Evolutionary conservation across 2,797 vertebrate genomes (phyloP), one percentile per base, ranked within the genome.

Genomic region (Chiropotes sagulatus): DNA sequence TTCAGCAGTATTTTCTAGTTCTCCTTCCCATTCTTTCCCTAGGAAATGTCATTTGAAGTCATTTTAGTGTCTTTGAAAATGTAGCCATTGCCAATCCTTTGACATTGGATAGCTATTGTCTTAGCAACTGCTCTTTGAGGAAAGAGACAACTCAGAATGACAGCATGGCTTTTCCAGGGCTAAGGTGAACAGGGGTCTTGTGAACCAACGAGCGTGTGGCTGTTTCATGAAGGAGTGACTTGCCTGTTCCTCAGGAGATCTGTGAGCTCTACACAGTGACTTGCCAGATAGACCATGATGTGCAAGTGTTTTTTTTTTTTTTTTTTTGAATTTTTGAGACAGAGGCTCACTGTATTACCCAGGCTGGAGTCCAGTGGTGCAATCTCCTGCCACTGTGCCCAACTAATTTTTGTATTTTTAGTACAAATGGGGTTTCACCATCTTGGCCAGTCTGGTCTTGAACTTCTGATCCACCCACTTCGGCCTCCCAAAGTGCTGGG

Each of bases 11-110:
- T 67, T 67, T 67, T 67, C 24, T 67, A n/a, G 64, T 33, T 67
- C 33, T 67, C 33, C 13, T 28, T 96, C 17, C 26, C 41, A 9
- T 87, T 90, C 76, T 61, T 83, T 93, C n/a, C n/a, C 20, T 82
- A 76, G 19, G n/a, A 50, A 48, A 33, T 52, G 72, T 30, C 17
- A 54, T 78, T 70, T 78, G 75, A 92, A 58, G 46, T 36, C 30
- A 61, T 52, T 79, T 81, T 67, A 39, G 7, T 83, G 52, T 84
- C 73, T 92, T 39, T 67, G 36, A 83, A 52, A 61, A 28, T 39
- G 0, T 24, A 75, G 24, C n/a, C 8, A 36, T 26, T 76, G 30
- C 20, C n/a, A 46, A 72, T 48, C 36, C 33, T 97, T 94, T 93
- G 70, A 90, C 26, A 6, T 3, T 44, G 20, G 26, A 2, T 67